phyloP scores from a whole-genome alignment of 2,888 invertebrate genomes.

The Apamea anceps region DNA sequence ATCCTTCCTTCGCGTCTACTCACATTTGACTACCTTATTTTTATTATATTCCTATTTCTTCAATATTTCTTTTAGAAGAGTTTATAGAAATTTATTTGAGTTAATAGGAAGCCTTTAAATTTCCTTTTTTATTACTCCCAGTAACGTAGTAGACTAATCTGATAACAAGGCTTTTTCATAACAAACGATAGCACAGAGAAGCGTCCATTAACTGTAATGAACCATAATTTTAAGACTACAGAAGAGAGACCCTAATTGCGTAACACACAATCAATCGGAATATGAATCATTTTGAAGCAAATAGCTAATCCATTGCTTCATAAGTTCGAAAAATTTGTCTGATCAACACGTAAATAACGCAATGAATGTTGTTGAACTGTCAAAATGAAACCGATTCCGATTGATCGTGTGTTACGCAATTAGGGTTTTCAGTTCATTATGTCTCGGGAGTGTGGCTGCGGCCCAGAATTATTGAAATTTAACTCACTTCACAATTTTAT shows the following conservation, averaged over 20 bases:
- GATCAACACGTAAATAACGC: too few relatives aligned
- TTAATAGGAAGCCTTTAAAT: not conserved
- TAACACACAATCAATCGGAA: too few relatives aligned
- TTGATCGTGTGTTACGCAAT: too few relatives aligned
- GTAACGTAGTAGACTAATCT: not conserved
- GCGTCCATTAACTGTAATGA: slow-evolving; percentile 32
- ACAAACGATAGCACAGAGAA: slow-evolving; percentile 9
- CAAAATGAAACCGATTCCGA: too few relatives aligned
- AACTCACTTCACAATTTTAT: slow-evolving; percentile 27
- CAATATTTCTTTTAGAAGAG: not conserved
- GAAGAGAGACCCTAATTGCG: not conserved
- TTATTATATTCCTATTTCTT: not conserved
- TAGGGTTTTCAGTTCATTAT: slow-evolving; percentile 48
- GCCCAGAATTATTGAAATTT: slow-evolving; percentile 16
- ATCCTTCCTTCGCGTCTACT: not conserved
- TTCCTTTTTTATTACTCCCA: not conserved
- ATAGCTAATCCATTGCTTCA: too few relatives aligned
- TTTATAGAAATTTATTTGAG: not conserved
- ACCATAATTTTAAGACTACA: slow-evolving; percentile 30
- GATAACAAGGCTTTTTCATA: slow-evolving; percentile 2
- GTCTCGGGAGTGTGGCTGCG: slow-evolving; percentile 5
- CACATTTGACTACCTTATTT: not conserved
- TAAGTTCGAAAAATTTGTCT: too few relatives aligned
- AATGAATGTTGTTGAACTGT: too few relatives aligned
- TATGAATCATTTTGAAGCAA: too few relatives aligned